Evolutionary conservation across 2,113 vertebrate species (phyloP), one percentile per base, ranked within the genome.

Genomic region (Catagonus wagneri): DNA sequence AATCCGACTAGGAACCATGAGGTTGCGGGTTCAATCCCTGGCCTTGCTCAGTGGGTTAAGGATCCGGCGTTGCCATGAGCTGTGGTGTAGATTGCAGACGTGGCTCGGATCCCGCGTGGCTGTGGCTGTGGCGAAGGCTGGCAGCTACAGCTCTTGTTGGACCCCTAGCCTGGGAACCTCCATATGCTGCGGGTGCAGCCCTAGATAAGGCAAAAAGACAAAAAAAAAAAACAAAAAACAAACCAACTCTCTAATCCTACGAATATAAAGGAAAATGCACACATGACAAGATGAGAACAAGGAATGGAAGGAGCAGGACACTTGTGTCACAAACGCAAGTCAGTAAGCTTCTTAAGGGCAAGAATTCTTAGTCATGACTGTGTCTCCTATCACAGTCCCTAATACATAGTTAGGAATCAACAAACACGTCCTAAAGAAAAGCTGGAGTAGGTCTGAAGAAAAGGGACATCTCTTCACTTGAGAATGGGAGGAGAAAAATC

Each of bases 231-330:
- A n/a, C n/a, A n/a, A n/a, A n/a, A n/a, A n/a, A n/a, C n/a, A n/a
- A n/a, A n/a, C n/a, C n/a, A n/a, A n/a, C n/a, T 78, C 72, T 93
- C 50, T 68, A 93, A 39, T 58, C 68, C 60, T 85, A 58, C 8
- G 50, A 92, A 20, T 75, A 66, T 27, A 76, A 92, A 93, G 22
- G 56, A 75, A 76, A 85, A 68, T 27, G 22, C 76, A 86, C 7
- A 69, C 69, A 79, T 69, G 22, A 86, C 65, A 78, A 93, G 61
- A 79, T 34, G 52, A 93, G 72, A 78, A n/a, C n/a, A 58, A 58
- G 60, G 34, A 44, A 44, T 34, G 52, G 14, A 69, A 78, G 32
- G 7, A 50, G 22, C 52, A 66, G 50, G 19, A 68, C 68, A 7
- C 27, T 50, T 14, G 7, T n/a, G 29, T 66, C 50, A 60, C 16